A percentile compares a stretch with the other conserved stretches of the same genome.
These are phyloP conservation scores for Lytechinus pictus DNA, from an alignment of 35 echinoderm and acorn worm genomes.

Conservation along the genomic window DNA sequence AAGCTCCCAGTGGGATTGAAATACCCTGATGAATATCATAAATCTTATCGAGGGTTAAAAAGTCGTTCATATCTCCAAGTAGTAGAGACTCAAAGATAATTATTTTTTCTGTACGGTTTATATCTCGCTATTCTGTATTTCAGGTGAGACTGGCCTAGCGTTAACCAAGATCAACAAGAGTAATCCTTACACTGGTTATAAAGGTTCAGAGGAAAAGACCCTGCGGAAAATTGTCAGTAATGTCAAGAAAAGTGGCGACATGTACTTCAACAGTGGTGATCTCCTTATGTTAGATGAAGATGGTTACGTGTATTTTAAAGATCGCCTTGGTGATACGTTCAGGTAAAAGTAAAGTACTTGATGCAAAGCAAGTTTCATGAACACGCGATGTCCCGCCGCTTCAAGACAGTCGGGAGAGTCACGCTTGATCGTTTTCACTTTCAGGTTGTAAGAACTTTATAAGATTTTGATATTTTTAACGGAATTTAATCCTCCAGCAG, in stretches of 20 bases:
- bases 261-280: slow-evolving; percentile 92
- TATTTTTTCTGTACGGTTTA: no score
- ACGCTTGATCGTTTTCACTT: no score
- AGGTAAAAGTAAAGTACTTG: slow-evolving; percentile 52
- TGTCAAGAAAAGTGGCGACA: slow-evolving; percentile 71
- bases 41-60: no score
- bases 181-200: slow-evolving; percentile 68
- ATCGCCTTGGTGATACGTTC: slow-evolving; percentile 92
- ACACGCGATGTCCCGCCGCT: no score
- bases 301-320: slow-evolving; percentile 80
- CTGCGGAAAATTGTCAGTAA: slow-evolving; percentile 76
- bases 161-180: slow-evolving; percentile 52
- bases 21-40: no score
- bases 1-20: no score
- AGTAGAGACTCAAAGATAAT: no score
- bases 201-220: slow-evolving; percentile 56
- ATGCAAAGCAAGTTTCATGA: no score
- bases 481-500: no score
- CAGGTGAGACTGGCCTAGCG: slow-evolving; percentile 80
- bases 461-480: no score
- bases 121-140: not conserved
- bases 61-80: not conserved
- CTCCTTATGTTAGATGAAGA: slow-evolving; percentile 74
- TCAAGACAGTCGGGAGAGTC: no score
- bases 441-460: no score